These are phyloP conservation scores for Bradynema listronoti DNA, from an alignment of 1,140 invertebrate species.

Conservation along the genomic window DNA sequence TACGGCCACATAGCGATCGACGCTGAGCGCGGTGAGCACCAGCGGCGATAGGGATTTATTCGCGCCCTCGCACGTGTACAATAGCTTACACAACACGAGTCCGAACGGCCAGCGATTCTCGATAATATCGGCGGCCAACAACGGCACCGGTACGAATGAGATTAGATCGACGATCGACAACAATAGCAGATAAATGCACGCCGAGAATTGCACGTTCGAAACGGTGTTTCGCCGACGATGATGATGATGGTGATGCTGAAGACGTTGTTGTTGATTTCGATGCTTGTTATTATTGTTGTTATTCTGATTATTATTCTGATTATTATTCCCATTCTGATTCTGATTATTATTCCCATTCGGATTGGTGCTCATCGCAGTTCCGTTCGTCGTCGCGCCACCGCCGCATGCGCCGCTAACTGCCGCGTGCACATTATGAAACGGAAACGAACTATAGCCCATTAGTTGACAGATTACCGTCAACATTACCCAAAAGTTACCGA, in stretches of 20 bases:
- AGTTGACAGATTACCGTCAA: conserved; percentile 43
- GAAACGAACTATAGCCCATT: conserved; percentile 18
- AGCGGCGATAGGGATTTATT: conserved; percentile 52
- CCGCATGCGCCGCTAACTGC: too few relatives aligned
- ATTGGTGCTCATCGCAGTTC: too few relatives aligned
- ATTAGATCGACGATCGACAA: conserved; percentile 49
- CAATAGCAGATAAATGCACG: conserved; percentile 47
- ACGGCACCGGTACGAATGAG: conserved; percentile 44
- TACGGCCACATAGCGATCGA: conserved; percentile 52
- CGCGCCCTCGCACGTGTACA: conserved; percentile 44
- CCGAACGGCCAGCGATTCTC: conserved; percentile 43
- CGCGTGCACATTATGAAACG: too few relatives aligned
- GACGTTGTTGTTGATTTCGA: too few relatives aligned
- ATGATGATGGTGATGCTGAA: too few relatives aligned
- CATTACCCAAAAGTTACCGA: conserved; percentile 50
- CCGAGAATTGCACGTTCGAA: conserved; percentile 43
- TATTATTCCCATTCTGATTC: too few relatives aligned
- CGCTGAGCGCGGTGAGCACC: conserved; percentile 44
- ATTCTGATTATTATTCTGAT: too few relatives aligned
- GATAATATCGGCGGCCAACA: conserved; percentile 38
- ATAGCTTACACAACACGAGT: conserved; percentile 36
- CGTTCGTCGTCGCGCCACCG: too few relatives aligned
- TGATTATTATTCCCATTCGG: too few relatives aligned
- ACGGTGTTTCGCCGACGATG: conserved; percentile 17
- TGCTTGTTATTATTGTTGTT: too few relatives aligned